Evolutionary conservation across 2,797 vertebrate species (phyloP).

Genomic region (Picus viridis): DNA sequence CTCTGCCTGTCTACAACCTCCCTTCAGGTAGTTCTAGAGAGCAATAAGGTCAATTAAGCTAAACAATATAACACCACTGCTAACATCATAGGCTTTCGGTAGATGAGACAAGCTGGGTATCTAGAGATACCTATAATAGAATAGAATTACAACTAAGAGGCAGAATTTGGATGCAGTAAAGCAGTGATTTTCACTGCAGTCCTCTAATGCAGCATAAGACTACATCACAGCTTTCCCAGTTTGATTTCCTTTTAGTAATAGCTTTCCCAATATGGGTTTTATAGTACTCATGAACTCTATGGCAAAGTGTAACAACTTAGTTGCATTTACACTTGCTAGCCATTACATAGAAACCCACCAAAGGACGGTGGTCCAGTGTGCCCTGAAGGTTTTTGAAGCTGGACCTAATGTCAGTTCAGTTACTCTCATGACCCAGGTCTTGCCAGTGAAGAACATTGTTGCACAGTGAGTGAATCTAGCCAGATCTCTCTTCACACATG

Average conservation of each 20-base stretch:
- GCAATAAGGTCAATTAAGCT: too few relatives aligned
- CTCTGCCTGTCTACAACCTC: too few relatives aligned
- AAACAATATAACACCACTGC: too few relatives aligned
- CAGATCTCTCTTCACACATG: background rate
- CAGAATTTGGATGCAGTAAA: background rate
- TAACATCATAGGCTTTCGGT: too few relatives aligned
- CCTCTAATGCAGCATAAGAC: background rate
- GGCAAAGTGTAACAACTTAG: background rate
- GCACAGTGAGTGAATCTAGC: background rate
- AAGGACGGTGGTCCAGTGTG: background rate
- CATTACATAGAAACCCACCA: background rate
- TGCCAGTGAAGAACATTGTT: background rate
- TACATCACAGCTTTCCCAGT: background rate
- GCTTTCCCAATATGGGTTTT: background rate
- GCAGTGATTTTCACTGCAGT: background rate
- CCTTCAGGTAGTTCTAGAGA: too few relatives aligned
- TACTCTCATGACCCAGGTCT: background rate
- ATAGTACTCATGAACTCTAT: background rate
- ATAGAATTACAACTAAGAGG: too few relatives aligned
- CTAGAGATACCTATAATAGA: too few relatives aligned
- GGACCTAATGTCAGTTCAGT: accelerated
- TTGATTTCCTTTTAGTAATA: background rate
- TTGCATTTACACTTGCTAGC: background rate
- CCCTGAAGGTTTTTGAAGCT: background rate
- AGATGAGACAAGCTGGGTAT: too few relatives aligned